These are phyloP conservation scores for Flabesymbios commensalis DNA, from an alignment of 2,888 invertebrate genomes.

Conservation along the genomic window DNA sequence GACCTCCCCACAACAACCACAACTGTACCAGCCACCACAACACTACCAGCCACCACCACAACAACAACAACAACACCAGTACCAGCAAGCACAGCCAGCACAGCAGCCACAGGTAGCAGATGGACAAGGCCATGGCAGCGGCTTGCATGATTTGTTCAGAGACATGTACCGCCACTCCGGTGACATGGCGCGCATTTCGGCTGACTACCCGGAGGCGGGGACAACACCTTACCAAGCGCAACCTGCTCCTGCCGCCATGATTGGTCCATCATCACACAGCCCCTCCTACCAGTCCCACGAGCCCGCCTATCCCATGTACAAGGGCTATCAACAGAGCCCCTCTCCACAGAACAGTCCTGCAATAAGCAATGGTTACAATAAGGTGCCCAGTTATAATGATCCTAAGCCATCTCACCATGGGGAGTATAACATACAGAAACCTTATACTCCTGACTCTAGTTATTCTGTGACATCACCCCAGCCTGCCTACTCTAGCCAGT, in stretches of 20 bases:
- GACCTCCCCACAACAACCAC: too few species aligned
- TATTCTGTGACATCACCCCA: too few species aligned
- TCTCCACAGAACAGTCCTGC: too few species aligned
- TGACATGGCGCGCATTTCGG: too few species aligned
- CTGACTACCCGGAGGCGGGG: not conserved
- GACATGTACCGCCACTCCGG: constrained; percentile 10
- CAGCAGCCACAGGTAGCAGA: not conserved
- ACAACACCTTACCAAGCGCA: not conserved
- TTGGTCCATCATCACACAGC: not conserved
- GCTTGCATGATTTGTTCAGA: constrained; percentile 18
- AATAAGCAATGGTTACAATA: too few species aligned
- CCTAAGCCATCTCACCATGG: too few species aligned
- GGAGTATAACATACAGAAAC: too few species aligned
- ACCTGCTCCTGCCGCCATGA: not conserved
- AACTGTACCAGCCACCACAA: not conserved
- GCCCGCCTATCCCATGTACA: not conserved
- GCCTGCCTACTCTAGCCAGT: too few species aligned
- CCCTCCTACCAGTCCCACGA: not conserved
- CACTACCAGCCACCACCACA: not conserved
- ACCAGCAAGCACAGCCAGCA: not conserved
- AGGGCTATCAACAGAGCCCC: too few species aligned
- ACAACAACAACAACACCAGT: not conserved
- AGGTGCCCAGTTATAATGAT: too few species aligned
- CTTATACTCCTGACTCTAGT: too few species aligned
- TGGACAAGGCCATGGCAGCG: not conserved